Percentiles rank a stretch among this genome's conserved stretches.
Evolutionary conservation across 2,113 vertebrate genomes (phyloP).

Genomic region (Hippocampus mohnikei): DNA sequence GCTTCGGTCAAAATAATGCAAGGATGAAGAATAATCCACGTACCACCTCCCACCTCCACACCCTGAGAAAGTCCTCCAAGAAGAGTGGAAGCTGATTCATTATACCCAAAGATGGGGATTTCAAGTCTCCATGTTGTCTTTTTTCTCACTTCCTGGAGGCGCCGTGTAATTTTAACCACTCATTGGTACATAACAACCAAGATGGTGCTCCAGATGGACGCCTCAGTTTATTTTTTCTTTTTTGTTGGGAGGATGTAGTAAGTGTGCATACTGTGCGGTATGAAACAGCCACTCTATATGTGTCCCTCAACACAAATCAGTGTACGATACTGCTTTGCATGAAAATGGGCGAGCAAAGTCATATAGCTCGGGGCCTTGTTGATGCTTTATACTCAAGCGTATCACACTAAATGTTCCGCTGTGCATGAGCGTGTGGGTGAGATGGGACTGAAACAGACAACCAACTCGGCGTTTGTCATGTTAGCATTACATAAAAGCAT

Average conservation of each 20-base stretch:
- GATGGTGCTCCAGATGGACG: background rate
- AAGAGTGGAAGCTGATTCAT: no score
- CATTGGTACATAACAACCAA: background rate
- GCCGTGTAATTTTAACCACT: background rate
- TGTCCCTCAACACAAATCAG: background rate
- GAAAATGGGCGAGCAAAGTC: conserved; percentile 28
- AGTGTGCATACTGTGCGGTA: background rate
- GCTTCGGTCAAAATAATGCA: no score
- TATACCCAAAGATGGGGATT: no score
- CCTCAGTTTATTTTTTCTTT: background rate
- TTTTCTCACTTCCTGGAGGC: no score
- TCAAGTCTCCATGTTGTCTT: no score
- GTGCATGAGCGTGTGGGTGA: background rate
- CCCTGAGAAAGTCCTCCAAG: no score
- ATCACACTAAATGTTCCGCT: conserved; percentile 8
- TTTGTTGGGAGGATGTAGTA: background rate
- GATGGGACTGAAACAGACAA: background rate
- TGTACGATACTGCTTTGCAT: conserved; percentile 17
- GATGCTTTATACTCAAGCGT: conserved; percentile 27
- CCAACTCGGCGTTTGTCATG: background rate
- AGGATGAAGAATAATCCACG: no score
- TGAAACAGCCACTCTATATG: background rate
- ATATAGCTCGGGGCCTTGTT: conserved; percentile 18
- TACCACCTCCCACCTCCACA: no score
- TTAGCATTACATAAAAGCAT: conserved; percentile 29